Base-by-base conservation (phyloP, 2,797 vertebrate species). In the Cirrhinus mrigala region DNA sequence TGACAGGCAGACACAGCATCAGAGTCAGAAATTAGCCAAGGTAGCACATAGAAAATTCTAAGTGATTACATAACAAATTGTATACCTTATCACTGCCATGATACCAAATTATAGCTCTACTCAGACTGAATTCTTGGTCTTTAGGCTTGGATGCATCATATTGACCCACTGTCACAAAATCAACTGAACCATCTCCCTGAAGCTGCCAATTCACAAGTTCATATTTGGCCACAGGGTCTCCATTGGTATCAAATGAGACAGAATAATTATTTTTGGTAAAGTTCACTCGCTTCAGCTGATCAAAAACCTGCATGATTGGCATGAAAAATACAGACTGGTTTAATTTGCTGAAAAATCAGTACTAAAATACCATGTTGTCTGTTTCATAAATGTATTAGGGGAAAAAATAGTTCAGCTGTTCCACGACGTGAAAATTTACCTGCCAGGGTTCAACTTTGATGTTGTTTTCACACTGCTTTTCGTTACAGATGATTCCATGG, bases 191-290 rank as follows among this genome's bases (percentile, higher is more conserved):
- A 56, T 78, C 89, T 56, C 86, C 10, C 24, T 22, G 88, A 83
- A 50, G 86, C 69, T 95, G 93, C 95, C 94, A 95, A 89, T 95
- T 96, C 29, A 95, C 89, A 37, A 95, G 69, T 75, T 95, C 94
- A 69, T 96, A 96, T 6, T 27, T 87, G 80, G 93, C 93, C 66
- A 93, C 89, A 27, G 95, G 93, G 79, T 96, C 94, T 0, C 95
- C 95, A 1, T 94, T 94, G n/a, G 83, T 84, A 89, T 95, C 94
- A 89, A 95, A 96, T 18, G 93, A 93, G 48, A 95, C 93, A 46
- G 88, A 81, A 75, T 94, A 92, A 29, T 93, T 93, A 79, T 91
- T 89, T 8, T 54, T 75, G 6, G 92, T 88, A 86, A 95, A 95
- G 70, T 90, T 90, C 0, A 95, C 92, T 10, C 46, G 90, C 50